These are phyloP conservation scores for Hemistola chrysoprasaria DNA, from an alignment of 2,888 invertebrate species.

Conservation along the genomic window DNA sequence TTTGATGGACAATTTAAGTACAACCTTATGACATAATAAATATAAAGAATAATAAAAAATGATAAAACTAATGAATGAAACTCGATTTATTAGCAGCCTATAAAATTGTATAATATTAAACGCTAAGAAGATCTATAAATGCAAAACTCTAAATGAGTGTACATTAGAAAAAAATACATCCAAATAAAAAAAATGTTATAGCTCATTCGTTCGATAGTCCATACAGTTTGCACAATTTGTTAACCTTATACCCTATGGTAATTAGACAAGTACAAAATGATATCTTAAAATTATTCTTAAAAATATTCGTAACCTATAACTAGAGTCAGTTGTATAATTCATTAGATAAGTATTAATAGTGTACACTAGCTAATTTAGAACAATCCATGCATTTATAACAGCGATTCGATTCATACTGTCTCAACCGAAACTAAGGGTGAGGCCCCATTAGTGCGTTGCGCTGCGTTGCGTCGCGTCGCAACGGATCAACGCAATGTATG, in stretches of 20 bases:
- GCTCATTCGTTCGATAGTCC: slow-evolving; percentile 74
- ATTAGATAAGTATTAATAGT: slow-evolving; percentile 62
- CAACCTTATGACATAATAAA: slow-evolving; percentile 44
- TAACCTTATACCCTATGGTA: slow-evolving; percentile 77
- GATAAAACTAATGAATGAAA: slow-evolving; percentile 40
- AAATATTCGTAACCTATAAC: slow-evolving; percentile 75
- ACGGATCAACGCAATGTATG: no score
- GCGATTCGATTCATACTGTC: slow-evolving; percentile 40
- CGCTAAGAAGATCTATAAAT: slow-evolving; percentile 80
- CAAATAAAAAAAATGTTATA: slow-evolving; percentile 68
- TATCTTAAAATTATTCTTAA: slow-evolving; percentile 73
- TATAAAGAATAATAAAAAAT: slow-evolving; percentile 39
- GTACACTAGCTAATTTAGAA: slow-evolving; percentile 56
- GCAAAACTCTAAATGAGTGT: slow-evolving; percentile 77
- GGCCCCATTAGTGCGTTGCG: no score
- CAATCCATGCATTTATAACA: slow-evolving; percentile 52
- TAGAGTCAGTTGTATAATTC: slow-evolving; percentile 78
- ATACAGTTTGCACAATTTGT: slow-evolving; percentile 76
- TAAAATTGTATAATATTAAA: slow-evolving; percentile 66
- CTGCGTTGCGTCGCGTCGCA: no score
- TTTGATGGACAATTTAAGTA: slow-evolving; percentile 71
- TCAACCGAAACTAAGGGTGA: no score
- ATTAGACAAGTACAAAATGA: slow-evolving; percentile 82
- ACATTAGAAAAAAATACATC: slow-evolving; percentile 78
- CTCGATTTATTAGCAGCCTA: slow-evolving; percentile 45